Evolutionary conservation across 2,797 vertebrate genomes (phyloP), one percentile per base, ranked within the genome.

Genomic region (Mustela erminea): DNA sequence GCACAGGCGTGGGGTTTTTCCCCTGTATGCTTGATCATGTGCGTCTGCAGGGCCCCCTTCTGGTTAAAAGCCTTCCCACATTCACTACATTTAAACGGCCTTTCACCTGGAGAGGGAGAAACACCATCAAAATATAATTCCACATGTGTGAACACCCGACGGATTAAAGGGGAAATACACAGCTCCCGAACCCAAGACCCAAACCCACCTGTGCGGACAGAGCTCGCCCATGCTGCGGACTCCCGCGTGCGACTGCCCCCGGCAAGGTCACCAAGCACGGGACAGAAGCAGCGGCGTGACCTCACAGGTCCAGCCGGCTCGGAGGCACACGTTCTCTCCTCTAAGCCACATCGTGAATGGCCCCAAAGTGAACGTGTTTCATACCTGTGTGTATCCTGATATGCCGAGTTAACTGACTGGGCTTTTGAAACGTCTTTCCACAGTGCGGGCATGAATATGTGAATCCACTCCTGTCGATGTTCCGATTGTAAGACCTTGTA

Each of bases 1-100:
- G 99, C 99, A 98, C 99, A 99, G 98, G 99, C 99, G 32, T 99
- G 99, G 52, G 99, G 99, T 97, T 99, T 99, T 98, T 99, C 99
- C 32, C 99, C 99, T 0, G 99, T 99, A 98, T 99, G 99, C 96
- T 99, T 99, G 96, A 99, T 99, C 99, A 99, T 99, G 98, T 99
- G 99, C 32, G 99, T 99, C 98, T 99, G 99, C 98, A 99, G 99
- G 72, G 99, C 99, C 98, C 99, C 99, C 99, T 99, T 99, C 99
- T 99, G 99, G 99, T 99, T 99, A 98, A 99, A 99, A 70, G 99
- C 99, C 98, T 99, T 99, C 78, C 99, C 99, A 80, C 99, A 99
- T 70, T 99, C 99, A 2, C 98, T 97, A 97, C 99, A 99, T 95
- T 99, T 99, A 88, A 99, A 99, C 0, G 99, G 99, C 86, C 99